Evolutionary conservation across 2,113 vertebrate species (phyloP).

Genomic region (Anser brachyrhynchus): DNA sequence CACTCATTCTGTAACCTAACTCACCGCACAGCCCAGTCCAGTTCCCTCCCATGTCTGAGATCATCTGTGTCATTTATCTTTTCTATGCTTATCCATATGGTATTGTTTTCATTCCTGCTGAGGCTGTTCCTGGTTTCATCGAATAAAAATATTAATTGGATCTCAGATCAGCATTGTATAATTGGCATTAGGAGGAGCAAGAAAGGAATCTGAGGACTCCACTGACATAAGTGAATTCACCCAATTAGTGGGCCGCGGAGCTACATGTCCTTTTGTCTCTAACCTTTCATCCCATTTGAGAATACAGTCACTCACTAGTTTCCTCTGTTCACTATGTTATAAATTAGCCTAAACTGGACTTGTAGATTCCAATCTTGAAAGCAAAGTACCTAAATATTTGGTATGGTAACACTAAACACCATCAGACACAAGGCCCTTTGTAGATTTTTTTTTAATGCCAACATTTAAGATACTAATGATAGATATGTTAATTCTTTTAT

Average conservation of each 20-base stretch:
- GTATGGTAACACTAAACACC: not conserved
- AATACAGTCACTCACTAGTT: not conserved
- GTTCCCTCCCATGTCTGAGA: not conserved
- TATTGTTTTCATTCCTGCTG: slow-evolving; percentile 1
- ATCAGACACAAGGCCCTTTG: not conserved
- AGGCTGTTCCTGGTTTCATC: not conserved
- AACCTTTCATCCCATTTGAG: not conserved
- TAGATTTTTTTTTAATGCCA: not conserved
- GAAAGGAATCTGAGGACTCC: not conserved
- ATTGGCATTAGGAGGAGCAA: not conserved
- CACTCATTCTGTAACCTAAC: not conserved
- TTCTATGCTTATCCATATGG: not conserved
- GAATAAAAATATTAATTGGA: not conserved
- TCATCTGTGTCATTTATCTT: not conserved
- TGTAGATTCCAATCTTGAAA: not conserved
- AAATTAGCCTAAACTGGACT: not conserved
- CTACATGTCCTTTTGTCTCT: not conserved
- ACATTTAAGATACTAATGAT: not conserved
- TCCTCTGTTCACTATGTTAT: not conserved
- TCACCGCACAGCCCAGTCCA: not conserved
- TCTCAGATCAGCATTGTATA: not conserved
- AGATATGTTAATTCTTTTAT: not conserved
- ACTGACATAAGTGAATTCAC: not conserved
- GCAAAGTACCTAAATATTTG: not conserved
- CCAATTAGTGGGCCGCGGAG: not conserved